These are phyloP conservation scores for Ctenopoma kingsleyae DNA, from an alignment of 2,797 vertebrate genomes.

Conservation along the genomic window DNA sequence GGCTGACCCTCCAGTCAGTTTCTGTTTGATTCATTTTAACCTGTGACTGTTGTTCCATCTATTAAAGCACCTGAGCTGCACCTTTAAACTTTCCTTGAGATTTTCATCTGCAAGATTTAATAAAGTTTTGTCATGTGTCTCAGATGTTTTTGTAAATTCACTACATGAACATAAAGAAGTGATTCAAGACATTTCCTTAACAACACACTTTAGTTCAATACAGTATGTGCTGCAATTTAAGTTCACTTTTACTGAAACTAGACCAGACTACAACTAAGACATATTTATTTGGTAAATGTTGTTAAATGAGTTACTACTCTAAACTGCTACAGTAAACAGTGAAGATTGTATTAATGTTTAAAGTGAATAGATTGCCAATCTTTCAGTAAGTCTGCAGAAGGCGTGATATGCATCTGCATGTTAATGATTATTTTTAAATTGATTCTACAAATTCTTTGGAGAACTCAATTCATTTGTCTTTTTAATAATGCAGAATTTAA, in stretches of 20 bases:
- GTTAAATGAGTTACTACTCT: background rate
- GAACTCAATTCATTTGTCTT: conserved; percentile 89
- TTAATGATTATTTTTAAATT: conserved; percentile 65
- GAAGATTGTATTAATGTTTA: conserved; percentile 1
- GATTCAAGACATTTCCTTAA: background rate
- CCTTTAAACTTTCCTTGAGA: conserved; percentile 53
- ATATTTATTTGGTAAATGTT: conserved; percentile 3
- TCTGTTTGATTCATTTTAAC: conserved; percentile 79
- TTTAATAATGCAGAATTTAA: conserved; percentile 89
- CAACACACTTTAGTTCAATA: background rate
- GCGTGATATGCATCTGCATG: conserved; percentile 54
- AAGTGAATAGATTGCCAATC: conserved; percentile 40
- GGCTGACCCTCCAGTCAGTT: conserved; percentile 77
- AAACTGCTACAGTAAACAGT: background rate
- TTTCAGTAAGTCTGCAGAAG: conserved; percentile 38
- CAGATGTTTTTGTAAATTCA: background rate
- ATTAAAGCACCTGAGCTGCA: conserved; percentile 57
- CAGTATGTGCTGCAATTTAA: background rate
- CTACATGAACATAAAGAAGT: background rate
- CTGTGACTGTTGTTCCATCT: conserved; percentile 72
- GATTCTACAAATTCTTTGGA: conserved; percentile 86
- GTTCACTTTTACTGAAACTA: background rate
- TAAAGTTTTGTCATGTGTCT: conserved; percentile 25
- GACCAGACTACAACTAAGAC: background rate
- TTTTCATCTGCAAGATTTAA: conserved; percentile 48